phyloP scores from a whole-genome alignment of 2,888 invertebrate species.

The Drosophila colorata region DNA sequence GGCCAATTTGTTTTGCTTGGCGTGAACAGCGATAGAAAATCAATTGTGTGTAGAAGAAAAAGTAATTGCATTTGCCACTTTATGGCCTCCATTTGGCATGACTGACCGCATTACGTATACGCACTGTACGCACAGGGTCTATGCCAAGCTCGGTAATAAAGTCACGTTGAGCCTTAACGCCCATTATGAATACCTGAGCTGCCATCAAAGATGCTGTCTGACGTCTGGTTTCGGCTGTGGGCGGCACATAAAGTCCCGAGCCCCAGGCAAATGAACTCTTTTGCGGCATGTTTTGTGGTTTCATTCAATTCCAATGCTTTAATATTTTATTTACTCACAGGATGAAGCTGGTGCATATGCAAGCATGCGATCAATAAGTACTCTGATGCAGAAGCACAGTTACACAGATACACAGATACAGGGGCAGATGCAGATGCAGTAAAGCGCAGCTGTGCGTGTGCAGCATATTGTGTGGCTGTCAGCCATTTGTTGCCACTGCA shows the following conservation, averaged over 20 bases:
- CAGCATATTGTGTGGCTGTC: conserved; percentile 20
- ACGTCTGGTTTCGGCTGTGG: background rate
- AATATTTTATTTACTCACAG: conserved; percentile 47
- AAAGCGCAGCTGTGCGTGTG: conserved; percentile 3
- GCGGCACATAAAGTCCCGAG: too few relatives aligned
- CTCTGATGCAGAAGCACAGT: background rate
- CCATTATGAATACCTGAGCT: conserved; percentile 48
- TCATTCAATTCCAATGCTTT: conserved; percentile 59
- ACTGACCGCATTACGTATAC: conserved; percentile 29
- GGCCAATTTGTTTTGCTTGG: conserved; percentile 71
- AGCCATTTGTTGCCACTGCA: conserved; percentile 17
- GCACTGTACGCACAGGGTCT: conserved; percentile 4
- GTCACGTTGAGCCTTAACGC: conserved; percentile 5
- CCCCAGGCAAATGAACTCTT: conserved; percentile 28
- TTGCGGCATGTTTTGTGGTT: conserved; percentile 57
- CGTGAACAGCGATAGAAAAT: conserved; percentile 61
- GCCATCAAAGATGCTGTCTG: conserved; percentile 27
- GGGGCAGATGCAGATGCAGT: conserved; percentile 17
- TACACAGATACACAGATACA: background rate
- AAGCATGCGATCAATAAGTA: conserved; percentile 44
- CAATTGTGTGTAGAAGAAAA: conserved; percentile 65
- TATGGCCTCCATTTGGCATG: conserved; percentile 21
- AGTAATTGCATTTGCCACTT: conserved; percentile 66
- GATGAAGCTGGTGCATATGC: background rate
- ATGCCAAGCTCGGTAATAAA: conserved; percentile 10